Base-by-base conservation (phyloP, 2,113 vertebrate species). In the Dicerorhinus sumatrensis region DNA sequence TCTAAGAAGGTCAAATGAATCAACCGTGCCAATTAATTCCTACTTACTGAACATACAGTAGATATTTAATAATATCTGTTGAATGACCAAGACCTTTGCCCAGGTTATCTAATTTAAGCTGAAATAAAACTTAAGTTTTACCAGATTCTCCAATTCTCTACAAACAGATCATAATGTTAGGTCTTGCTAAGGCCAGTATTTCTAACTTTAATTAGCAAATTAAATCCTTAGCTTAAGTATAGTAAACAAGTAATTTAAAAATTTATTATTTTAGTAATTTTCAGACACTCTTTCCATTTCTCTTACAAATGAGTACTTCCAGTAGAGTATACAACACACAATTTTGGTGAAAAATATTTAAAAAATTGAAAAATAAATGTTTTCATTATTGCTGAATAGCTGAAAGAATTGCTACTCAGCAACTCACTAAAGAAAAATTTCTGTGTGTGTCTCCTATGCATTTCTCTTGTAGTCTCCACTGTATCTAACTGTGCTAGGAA, bases 301-400 rank as follows among this genome's bases (percentile, higher is more conserved):
- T 93, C 54, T 82, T 54, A 84, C 2, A 58, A 67, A 63, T 48
- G 31, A 39, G 51, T 27, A 75, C 21, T 67, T 56, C 73, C 21
- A 83, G 23, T 70, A 76, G 23, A 12, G 23, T 25, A 58, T 91
- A 70, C 10, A 72, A 90, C 73, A 79, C 77, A 73, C 0, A 10
- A 23, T 29, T 96, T 88, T 96, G 54, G 29, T 97, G 33, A 88
- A 85, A 94, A 80, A 69, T n/a, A 72, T 58, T 54, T 42, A 13
- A 91, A 83, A 96, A 36, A 27, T 6, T 54, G 42, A 94, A 97
- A 77, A 46, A 86, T 21, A 72, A 81, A 77, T 56, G 20, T 46
- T 76, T 91, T 67, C 75, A 81, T 60, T 92, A 72, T 29, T 83
- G 36, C 31, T 77, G 27, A 84, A 72, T 8, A 70, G 46, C 21